Base-by-base conservation (phyloP, 2,797 vertebrate species). In the Calcarius lapponicus region DNA sequence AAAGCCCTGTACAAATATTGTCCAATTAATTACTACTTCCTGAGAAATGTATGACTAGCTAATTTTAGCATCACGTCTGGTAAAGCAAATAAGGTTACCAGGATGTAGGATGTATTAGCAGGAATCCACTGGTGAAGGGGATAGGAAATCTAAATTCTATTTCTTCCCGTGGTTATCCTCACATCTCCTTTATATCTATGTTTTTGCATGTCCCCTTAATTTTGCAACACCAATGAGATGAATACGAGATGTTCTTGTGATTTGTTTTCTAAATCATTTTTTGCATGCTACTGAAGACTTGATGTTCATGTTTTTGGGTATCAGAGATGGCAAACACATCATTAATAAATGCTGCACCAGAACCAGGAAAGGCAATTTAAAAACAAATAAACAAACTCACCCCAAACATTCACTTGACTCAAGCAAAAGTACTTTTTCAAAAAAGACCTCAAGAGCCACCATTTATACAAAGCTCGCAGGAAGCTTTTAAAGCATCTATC, bases 1-100 rank as follows among this genome's bases (percentile, higher is more conserved):
- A 93, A 92, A 96, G 88, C 94, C 64, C 90, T 94, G 96, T 96
- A 93, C 90, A 96, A 97, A 96, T 94, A 97, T 89, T 96, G 94
- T 88, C 88, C 96, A 94, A 95, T 90, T 96, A 96, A 96, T 95
- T 96, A 96, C 90, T 74, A 78, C 90, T 95, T 95, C 92, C 93
- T 65, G 71, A 80, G 83, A 76, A 95, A 85, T 69, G 71, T 43
- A 76, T 26, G 93, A 82, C 88, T 82, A 31, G 54, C 60, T 96
- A 94, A 94, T 93, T 96, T 94, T 93, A 95, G 74, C 67, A 85
- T 32, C 48, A 28, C 2, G 74, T 57, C 88, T 95, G 72, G 76
- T 62, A 93, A 93, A 95, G 96, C 92, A 96, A 96, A 89, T 61
- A 93, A 94, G 74, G 86, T 78, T 92, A 87, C 71, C 75, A 67